Percentiles rank a stretch among this genome's conserved stretches.
These are phyloP conservation scores for Trichopria drosophilae DNA, from an alignment of 2,888 invertebrate species.

Conservation along the genomic window DNA sequence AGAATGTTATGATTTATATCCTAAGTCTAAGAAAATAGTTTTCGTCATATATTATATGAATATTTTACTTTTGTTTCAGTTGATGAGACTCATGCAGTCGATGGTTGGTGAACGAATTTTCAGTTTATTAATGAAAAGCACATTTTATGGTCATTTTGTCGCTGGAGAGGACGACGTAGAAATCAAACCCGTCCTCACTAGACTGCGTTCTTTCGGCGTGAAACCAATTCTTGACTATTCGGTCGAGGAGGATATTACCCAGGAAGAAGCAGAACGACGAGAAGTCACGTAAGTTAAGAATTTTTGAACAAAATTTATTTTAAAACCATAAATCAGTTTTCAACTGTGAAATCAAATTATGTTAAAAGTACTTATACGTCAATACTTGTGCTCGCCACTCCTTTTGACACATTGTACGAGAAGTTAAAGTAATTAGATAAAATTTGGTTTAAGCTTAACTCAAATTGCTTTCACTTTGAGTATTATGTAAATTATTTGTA, in stretches of 20 bases:
- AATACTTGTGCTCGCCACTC: no score
- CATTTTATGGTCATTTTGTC: slow-evolving; percentile 99
- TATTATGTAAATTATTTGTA: no score
- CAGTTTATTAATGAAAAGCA: slow-evolving; percentile 82
- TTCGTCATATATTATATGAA: slow-evolving; percentile 2
- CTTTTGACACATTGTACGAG: no score
- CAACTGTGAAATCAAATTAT: no score
- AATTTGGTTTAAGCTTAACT: no score
- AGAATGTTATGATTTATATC: background rate
- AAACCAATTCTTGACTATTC: slow-evolving; percentile 99
- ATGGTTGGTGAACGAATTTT: slow-evolving; percentile 83
- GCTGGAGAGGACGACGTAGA: slow-evolving; percentile 92
- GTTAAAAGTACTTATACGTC: no score
- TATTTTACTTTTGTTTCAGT: slow-evolving; percentile 60
- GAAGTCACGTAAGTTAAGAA: slow-evolving; percentile 89
- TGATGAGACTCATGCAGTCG: slow-evolving; percentile 78
- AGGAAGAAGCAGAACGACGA: slow-evolving; percentile 91
- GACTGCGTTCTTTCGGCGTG: slow-evolving; percentile 91
- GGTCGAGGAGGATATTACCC: slow-evolving; percentile 92
- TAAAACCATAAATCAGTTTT: no score
- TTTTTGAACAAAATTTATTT: no score
- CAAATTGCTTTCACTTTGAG: no score
- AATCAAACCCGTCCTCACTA: slow-evolving; percentile 82
- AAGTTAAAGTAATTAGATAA: no score
- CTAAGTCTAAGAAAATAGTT: background rate